Evolutionary conservation across 2,888 invertebrate genomes (phyloP), one percentile per base, ranked within the genome.

Genomic region (Aporophyla lueneburgensis): DNA sequence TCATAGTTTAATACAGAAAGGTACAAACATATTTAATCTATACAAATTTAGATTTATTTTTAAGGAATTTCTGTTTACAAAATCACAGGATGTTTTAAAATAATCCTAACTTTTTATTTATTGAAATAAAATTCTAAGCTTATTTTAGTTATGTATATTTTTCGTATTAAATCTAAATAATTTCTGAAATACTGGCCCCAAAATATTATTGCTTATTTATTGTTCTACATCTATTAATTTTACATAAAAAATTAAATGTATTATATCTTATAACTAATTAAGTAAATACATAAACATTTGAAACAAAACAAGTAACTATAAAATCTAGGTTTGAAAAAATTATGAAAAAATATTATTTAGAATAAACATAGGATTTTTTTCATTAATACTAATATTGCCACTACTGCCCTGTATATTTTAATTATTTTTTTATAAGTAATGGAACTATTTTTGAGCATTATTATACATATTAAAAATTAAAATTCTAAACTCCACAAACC

Each of bases 121-220:
- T 77, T 53, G 65, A 76, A 74, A 78, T 75, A 56, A 65, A 71
- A 61, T 24, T 73, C 16, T 24, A 67, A 69, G 21, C 46, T 61
- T 65, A 67, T 40, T 58, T 69, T 63, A 62, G 72, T 63, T 62
- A 71, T 69, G 24, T 72, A 16, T 82, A 70, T 78, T 71, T 69
- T 46, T 46, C 9, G 54, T 46, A 67, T 62, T 81, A 65, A 74
- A 59, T 33, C 76, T 89, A 90, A 87, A 87, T 92, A 93, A 91
- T 93, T 92, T 93, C 91, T 88, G 92, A 93, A 94, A 95, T 95
- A 95, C 95, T 95, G 95, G 94, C 95, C 94, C 92, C 90, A 81
- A 91, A 78, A 79, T 65, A 87, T 87, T 89, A 89, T 90, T 74
- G 63, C 71, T 80, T 82, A 86, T 62, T 70, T 63, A 59, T 12